phyloP scores from a whole-genome alignment of 2,797 vertebrate species.

The Graptemys geographica region DNA sequence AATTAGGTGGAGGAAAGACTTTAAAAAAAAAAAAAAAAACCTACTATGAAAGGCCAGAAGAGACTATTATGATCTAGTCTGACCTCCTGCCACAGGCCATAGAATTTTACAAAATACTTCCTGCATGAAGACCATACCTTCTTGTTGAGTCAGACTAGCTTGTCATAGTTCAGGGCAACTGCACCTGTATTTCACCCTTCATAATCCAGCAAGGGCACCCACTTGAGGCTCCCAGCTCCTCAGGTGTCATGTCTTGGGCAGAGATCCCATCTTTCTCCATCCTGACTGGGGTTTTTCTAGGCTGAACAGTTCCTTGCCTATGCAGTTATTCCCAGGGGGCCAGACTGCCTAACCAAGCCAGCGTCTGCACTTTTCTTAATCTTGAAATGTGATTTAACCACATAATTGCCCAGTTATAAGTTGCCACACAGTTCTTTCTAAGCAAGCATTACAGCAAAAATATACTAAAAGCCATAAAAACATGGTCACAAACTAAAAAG shows the following conservation, averaged over 20 bases:
- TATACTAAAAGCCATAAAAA: background rate
- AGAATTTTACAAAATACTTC: background rate
- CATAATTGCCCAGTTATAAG: background rate
- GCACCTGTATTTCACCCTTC: background rate
- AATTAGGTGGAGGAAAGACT: background rate
- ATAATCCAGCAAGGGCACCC: background rate
- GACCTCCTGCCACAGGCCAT: too few relatives aligned
- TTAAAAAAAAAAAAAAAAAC: too few relatives aligned
- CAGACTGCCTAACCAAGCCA: background rate
- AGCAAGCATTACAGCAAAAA: background rate
- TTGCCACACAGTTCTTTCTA: background rate
- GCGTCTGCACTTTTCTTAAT: background rate
- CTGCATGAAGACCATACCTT: background rate
- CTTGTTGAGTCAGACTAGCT: background rate
- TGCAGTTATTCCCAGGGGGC: too few relatives aligned
- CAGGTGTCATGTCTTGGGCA: background rate
- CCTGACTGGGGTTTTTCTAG: background rate
- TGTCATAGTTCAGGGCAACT: background rate
- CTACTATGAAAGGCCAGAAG: background rate
- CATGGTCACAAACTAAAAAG: background rate
- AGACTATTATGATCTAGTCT: background rate
- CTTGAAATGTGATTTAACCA: background rate
- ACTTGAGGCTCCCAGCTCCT: background rate
- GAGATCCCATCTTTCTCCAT: background rate
- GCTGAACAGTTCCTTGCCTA: background rate